A percentile compares a stretch with the other conserved stretches of the same genome.
These are phyloP conservation scores for Schizotus pectinicornis DNA, from an alignment of 2,888 invertebrate genomes.

Conservation along the genomic window DNA sequence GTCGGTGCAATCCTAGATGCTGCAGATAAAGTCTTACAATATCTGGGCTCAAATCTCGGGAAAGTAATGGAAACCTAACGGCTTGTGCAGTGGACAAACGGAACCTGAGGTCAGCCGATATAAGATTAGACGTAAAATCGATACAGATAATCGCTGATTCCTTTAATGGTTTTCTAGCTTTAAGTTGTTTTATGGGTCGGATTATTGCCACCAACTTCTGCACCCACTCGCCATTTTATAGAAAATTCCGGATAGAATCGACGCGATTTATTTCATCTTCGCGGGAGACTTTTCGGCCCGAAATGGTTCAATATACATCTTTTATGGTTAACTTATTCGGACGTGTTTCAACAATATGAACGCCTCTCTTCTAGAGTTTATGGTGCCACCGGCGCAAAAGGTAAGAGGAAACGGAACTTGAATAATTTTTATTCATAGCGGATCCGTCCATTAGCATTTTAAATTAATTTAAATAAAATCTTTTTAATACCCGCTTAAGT, in stretches of 20 bases:
- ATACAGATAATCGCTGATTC: slow-evolving; percentile 55
- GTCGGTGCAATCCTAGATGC: slow-evolving; percentile 16
- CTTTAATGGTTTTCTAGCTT: slow-evolving; percentile 52
- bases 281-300: background rate
- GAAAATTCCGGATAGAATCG: slow-evolving; percentile 33
- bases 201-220: slow-evolving; percentile 40
- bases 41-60: slow-evolving; percentile 32
- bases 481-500: slow-evolving; percentile 27
- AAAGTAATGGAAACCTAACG: slow-evolving; percentile 40
- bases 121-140: slow-evolving; percentile 52
- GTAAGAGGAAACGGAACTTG: slow-evolving; percentile 6
- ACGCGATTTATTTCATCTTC: slow-evolving; percentile 30
- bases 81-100: slow-evolving; percentile 34
- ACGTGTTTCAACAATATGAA: slow-evolving; percentile 3
- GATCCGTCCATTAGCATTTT: slow-evolving; percentile 50
- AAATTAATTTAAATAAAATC: slow-evolving; percentile 53
- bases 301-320: slow-evolving; percentile 18
- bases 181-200: slow-evolving; percentile 44
- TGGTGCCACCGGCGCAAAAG: background rate
- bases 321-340: slow-evolving; percentile 19
- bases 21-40: slow-evolving; percentile 22
- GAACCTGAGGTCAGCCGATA: slow-evolving; percentile 36
- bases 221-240: slow-evolving; percentile 36
- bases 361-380: background rate
- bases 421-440: slow-evolving; percentile 51